A percentile compares a stretch with the other conserved stretches of the same genome.
Conservation (phyloP, 2,888 invertebrate species). For the Sisyra nigra region DNA sequence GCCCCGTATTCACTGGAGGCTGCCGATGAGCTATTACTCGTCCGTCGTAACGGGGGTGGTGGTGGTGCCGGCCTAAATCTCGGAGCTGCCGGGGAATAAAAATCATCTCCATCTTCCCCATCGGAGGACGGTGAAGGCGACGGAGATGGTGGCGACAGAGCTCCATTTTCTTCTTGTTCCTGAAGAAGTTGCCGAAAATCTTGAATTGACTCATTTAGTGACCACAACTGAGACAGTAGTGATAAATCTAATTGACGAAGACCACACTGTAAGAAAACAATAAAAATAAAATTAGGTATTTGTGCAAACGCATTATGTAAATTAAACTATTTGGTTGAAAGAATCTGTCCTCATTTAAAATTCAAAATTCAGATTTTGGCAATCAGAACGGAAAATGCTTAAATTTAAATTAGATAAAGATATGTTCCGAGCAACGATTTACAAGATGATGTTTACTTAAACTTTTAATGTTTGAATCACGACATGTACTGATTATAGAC, state of each 20-base stretch:
- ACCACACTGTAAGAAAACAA: constrained; percentile 52
- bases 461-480: no score
- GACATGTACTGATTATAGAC: no score
- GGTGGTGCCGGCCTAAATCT: constrained; percentile 26
- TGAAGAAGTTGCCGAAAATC: constrained; percentile 61
- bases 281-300: constrained; percentile 4
- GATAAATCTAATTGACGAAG: constrained; percentile 79
- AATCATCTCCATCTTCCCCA: constrained; percentile 21
- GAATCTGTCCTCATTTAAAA: no score
- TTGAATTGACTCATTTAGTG: constrained; percentile 81
- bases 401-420: no score
- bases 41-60: constrained; percentile 28
- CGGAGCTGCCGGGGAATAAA: constrained; percentile 20
- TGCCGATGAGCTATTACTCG: constrained; percentile 20
- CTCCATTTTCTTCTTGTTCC: constrained; percentile 27
- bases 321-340: no score
- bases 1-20: constrained; percentile 20
- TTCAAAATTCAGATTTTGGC: no score
- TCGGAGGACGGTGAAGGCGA: constrained; percentile 40
- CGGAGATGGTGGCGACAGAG: constrained; percentile 31
- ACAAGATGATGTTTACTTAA: no score
- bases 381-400: no score
- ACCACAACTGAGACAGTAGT: constrained; percentile 79
- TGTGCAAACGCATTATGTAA: no score
- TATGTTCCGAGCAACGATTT: no score